phyloP scores from a whole-genome alignment of 64 coral and sea anemone species.

The Exaiptasia diaphana region DNA sequence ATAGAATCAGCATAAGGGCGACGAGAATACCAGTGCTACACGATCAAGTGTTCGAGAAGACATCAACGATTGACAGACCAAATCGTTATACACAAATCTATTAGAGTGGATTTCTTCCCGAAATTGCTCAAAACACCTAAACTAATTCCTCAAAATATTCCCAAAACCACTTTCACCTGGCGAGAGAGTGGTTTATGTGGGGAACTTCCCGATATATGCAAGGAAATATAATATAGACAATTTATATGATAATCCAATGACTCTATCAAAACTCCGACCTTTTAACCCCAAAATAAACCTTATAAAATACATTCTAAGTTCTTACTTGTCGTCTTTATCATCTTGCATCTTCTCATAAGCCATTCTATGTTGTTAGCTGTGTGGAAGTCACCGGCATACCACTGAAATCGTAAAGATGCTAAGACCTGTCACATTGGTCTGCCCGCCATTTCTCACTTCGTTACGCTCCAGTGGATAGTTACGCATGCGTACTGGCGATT shows the following conservation, averaged over 20 bases:
- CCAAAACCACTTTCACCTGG: too few species aligned
- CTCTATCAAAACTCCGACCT: background rate
- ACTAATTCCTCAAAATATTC: too few species aligned
- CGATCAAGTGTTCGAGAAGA: too few species aligned
- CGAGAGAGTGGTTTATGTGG: too few species aligned
- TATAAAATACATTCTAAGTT: background rate
- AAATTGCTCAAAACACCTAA: too few species aligned
- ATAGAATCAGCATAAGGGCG: too few species aligned
- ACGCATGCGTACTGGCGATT: background rate
- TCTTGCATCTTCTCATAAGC: slow-evolving; percentile 71
- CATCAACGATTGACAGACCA: too few species aligned
- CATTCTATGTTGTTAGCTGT: slow-evolving; percentile 46
- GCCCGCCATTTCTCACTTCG: slow-evolving; percentile 24
- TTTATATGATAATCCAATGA: background rate
- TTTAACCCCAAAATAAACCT: background rate
- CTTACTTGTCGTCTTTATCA: slow-evolving; percentile 45
- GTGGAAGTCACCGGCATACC: slow-evolving; percentile 9
- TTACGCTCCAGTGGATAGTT: background rate
- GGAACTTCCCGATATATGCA: background rate
- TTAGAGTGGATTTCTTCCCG: too few species aligned
- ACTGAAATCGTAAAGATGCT: background rate
- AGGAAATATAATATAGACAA: background rate
- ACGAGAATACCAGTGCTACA: too few species aligned
- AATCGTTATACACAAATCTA: too few species aligned
- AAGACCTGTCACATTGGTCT: slow-evolving; percentile 15